These are phyloP conservation scores for Villa cingulata DNA, from an alignment of 2,888 invertebrate genomes.

Conservation along the genomic window DNA sequence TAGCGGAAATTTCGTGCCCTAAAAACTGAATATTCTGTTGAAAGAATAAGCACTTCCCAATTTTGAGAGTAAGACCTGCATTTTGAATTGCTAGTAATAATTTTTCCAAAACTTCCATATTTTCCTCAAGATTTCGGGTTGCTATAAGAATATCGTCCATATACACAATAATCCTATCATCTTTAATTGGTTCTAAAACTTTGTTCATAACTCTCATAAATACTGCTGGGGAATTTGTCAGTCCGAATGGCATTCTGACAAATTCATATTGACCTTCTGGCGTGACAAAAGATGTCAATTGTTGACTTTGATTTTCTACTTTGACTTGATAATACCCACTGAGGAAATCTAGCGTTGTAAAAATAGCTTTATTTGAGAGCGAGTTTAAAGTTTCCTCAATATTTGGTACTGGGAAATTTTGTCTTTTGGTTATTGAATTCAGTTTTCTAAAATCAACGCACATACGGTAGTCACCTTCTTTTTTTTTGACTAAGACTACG, in stretches of 20 bases:
- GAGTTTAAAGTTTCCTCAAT: slow-evolving; percentile 17
- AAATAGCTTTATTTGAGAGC: slow-evolving; percentile 1
- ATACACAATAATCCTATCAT: slow-evolving; percentile 1
- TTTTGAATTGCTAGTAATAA: not conserved
- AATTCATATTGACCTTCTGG: slow-evolving; percentile 21
- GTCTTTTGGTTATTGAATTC: slow-evolving; percentile 17
- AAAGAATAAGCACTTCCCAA: slow-evolving; percentile 17
- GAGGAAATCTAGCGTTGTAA: slow-evolving; percentile 7
- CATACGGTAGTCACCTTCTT: no score
- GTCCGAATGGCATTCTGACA: slow-evolving; percentile 20
- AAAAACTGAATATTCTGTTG: not conserved
- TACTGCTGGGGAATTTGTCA: slow-evolving; percentile 18
- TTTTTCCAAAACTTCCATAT: not conserved
- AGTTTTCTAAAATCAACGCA: slow-evolving; percentile 13
- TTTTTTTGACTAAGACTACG: no score
- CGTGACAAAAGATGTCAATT: slow-evolving; percentile 18
- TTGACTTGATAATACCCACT: slow-evolving; percentile 8
- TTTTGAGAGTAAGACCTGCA: slow-evolving; percentile 21
- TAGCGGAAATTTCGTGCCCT: not conserved
- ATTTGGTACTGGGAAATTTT: slow-evolving; percentile 14
- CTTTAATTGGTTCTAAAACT: not conserved
- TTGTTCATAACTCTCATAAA: slow-evolving; percentile 7
- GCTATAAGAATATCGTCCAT: slow-evolving; percentile 7
- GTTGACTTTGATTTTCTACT: not conserved
- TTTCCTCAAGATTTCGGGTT: slow-evolving; percentile 1